phyloP scores from a whole-genome alignment of 2,888 invertebrate genomes.

The Lochmaea capreae region DNA sequence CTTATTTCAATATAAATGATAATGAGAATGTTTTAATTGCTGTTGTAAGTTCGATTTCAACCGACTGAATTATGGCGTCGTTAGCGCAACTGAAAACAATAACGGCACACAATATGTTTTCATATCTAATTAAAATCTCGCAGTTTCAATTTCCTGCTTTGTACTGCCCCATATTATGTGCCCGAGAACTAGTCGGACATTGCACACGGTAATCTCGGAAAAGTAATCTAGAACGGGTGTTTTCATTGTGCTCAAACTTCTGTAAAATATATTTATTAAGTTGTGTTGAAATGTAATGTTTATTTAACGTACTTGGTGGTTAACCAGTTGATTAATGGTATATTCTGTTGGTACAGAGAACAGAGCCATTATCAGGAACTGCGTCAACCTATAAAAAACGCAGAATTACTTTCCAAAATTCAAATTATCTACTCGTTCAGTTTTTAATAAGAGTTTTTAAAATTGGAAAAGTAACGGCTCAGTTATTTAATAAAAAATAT shows the following conservation, averaged over 20 bases:
- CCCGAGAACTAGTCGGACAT: slow-evolving; percentile 20
- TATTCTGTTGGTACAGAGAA: too few relatives aligned
- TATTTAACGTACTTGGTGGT: background rate
- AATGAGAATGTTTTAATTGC: slow-evolving; percentile 51
- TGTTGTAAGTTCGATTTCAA: slow-evolving; percentile 48
- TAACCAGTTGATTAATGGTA: background rate
- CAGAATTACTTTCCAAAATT: too few relatives aligned
- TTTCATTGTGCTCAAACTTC: background rate
- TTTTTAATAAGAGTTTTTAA: too few relatives aligned
- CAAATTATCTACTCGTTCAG: too few relatives aligned
- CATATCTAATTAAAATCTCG: slow-evolving; percentile 58
- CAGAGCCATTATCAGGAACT: too few relatives aligned
- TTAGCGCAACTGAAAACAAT: slow-evolving; percentile 50
- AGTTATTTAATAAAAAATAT: too few relatives aligned
- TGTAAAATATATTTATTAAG: background rate
- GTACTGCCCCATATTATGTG: slow-evolving; percentile 20
- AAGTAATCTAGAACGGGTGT: slow-evolving; percentile 15
- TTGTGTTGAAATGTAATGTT: background rate
- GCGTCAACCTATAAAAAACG: too few relatives aligned
- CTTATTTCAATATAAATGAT: slow-evolving; percentile 47
- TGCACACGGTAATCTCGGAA: slow-evolving; percentile 19
- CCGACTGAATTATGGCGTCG: slow-evolving; percentile 51
- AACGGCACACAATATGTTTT: slow-evolving; percentile 47
- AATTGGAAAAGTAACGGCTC: too few relatives aligned
- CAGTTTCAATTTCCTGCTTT: slow-evolving; percentile 57